Evolutionary conservation across 2,113 vertebrate genomes (phyloP), one percentile per base, ranked within the genome.

Genomic region (Todiramphus chloris): DNA sequence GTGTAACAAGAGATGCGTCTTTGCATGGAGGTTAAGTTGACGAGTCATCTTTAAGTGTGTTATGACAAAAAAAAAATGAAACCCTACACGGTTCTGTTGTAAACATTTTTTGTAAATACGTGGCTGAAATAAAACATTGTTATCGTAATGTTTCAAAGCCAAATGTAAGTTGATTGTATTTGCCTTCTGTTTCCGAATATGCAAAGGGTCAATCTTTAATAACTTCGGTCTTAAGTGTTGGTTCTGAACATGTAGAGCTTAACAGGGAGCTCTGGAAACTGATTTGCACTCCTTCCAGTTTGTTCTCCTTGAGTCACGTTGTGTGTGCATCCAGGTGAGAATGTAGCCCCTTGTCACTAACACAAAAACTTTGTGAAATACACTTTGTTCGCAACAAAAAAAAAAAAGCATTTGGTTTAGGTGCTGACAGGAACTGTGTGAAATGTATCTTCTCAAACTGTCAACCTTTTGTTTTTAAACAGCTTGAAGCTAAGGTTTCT

Each of bases 111-210:
- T 90, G 83, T 97, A 97, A 97, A 97, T 95, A 79, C 19, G 58
- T 83, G 94, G 94, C 93, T 97, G 93, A 96, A 98, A 97, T 97
- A 97, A 97, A 97, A 95, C 96, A 97, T 96, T 96, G 92, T 95
- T 98, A 89, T 83, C 76, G 84, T 97, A 93, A 90, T 96, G 86
- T 98, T 98, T 97, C 96, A 89, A 97, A 98, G 94, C 95, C 96
- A 98, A 97, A 95, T 92, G 78, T 95, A 96, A 95, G 75, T 96
- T 60, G 95, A 96, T 94, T 96, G 92, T 89, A 85, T 96, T 87
- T 96, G 86, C 91, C 70, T 86, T 97, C 95, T 46, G 0, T 94
- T 95, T 95, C 0, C 39, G 91, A 97, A 96, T 95, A 95, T 39
- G 73, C 95, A 97, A 92, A 94, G 97, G 58, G 88, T 97, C 94